A percentile compares a stretch with the other conserved stretches of the same genome.
These are phyloP conservation scores for Pimpla rufipes DNA, from an alignment of 2,888 invertebrate species.

Conservation along the genomic window DNA sequence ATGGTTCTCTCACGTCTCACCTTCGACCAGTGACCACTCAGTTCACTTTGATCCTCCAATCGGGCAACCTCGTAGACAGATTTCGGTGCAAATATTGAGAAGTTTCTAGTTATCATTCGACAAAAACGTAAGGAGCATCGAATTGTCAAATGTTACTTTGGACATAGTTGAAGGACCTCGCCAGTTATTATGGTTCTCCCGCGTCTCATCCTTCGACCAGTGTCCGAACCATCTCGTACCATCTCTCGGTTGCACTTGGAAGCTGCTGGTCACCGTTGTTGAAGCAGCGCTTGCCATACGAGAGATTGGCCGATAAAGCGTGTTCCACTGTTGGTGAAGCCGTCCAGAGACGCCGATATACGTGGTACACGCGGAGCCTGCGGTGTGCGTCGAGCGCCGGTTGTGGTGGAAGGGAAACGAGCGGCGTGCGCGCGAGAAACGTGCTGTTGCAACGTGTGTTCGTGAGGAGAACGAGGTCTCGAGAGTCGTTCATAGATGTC, in stretches of 20 bases:
- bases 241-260: conserved; percentile 82
- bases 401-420: conserved; percentile 63
- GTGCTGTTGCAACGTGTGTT: conserved; percentile 54
- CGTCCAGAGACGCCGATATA: conserved; percentile 46
- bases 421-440: conserved; percentile 58
- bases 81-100: neutral
- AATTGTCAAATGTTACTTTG: neutral
- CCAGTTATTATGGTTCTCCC: too few species aligned
- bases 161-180: neutral
- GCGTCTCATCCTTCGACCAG: conserved; percentile 43
- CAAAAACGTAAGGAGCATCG: neutral
- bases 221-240: conserved; percentile 73
- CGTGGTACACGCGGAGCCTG: conserved; percentile 29
- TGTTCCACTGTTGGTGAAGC: conserved; percentile 70
- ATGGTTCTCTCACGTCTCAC: too few species aligned
- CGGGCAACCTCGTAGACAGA: conserved; percentile 50
- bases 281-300: conserved; percentile 66
- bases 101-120: neutral
- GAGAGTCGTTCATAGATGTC: conserved; percentile 83
- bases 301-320: conserved; percentile 82
- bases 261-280: conserved; percentile 77
- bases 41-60: conserved; percentile 61
- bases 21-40: conserved; percentile 62
- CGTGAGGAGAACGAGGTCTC: conserved; percentile 77
- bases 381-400: conserved; percentile 37